Conservation (phyloP, 2,113 vertebrate genomes). For the Gymnocephalus cernua region DNA sequence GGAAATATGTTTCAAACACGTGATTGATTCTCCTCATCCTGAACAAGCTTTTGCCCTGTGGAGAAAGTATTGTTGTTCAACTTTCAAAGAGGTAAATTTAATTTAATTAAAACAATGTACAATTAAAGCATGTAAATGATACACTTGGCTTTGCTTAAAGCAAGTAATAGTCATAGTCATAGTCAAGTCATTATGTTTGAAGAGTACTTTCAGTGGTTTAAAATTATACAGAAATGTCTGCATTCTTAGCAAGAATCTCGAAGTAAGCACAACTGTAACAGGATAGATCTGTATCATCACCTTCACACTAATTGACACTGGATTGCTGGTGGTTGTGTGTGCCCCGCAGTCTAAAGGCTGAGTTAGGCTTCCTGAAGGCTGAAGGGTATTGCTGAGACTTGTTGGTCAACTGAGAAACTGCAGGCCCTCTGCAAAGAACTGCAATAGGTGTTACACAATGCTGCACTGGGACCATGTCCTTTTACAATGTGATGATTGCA, state of each 20-base stretch:
- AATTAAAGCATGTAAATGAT: constrained; percentile 1
- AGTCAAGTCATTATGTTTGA: background rate
- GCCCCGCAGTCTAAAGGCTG: background rate
- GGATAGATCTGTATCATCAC: background rate
- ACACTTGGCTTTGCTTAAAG: background rate
- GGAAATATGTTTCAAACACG: background rate
- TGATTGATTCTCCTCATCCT: background rate
- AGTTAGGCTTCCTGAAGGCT: background rate
- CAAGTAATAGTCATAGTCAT: background rate
- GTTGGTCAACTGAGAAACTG: background rate
- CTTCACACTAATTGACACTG: background rate
- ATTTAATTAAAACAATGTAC: background rate
- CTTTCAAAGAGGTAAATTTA: background rate
- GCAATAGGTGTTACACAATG: background rate
- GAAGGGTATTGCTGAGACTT: background rate
- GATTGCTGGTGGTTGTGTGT: too few relatives aligned
- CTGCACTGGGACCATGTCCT: background rate
- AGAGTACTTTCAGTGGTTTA: background rate
- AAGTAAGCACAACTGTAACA: background rate
- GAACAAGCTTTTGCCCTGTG: background rate
- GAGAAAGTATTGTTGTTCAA: background rate
- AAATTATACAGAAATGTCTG: background rate
- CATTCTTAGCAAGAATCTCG: background rate
- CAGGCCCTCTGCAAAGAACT: background rate
- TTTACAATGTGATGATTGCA: constrained; percentile 31